Percentiles rank a stretch among this genome's conserved stretches.
These are phyloP conservation scores for Rhopalosiphum maidis DNA, from an alignment of 1,140 invertebrate species.

Conservation along the genomic window DNA sequence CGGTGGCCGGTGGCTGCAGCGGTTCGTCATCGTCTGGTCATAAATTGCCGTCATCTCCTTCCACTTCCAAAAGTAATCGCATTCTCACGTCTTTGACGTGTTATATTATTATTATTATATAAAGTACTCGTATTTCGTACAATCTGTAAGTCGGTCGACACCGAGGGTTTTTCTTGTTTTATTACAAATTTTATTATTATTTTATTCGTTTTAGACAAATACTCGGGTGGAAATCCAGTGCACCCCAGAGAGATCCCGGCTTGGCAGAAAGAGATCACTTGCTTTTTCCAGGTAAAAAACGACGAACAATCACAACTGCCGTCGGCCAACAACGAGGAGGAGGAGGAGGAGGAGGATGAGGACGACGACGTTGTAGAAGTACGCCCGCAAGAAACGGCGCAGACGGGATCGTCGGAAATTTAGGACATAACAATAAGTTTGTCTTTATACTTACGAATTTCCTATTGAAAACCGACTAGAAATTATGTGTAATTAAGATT, in stretches of 20 bases:
- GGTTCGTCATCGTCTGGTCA: not conserved
- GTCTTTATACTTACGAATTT: not conserved
- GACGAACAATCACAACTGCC: not conserved
- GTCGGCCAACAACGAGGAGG: not conserved
- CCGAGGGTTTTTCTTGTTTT: not conserved
- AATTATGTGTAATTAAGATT: not conserved
- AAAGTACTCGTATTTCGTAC: not conserved
- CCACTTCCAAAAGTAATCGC: not conserved
- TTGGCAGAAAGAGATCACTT: slow-evolving; percentile 67
- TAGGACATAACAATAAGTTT: not conserved
- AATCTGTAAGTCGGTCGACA: not conserved
- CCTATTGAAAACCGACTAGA: not conserved
- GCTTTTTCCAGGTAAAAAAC: slow-evolving; percentile 62
- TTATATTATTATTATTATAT: not conserved
- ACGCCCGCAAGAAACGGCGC: no score
- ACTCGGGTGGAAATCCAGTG: slow-evolving; percentile 65
- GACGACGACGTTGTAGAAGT: not conserved
- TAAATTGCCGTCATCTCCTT: not conserved
- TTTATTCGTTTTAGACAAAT: slow-evolving; percentile 11
- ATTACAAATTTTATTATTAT: not conserved
- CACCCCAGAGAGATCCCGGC: slow-evolving; percentile 66
- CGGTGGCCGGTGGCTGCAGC: not conserved
- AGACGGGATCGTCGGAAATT: not conserved
- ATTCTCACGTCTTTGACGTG: not conserved
- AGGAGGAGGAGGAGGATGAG: not conserved